Evolutionary conservation across 2,113 vertebrate species (phyloP).

Genomic region (Gopherus flavomarginatus): DNA sequence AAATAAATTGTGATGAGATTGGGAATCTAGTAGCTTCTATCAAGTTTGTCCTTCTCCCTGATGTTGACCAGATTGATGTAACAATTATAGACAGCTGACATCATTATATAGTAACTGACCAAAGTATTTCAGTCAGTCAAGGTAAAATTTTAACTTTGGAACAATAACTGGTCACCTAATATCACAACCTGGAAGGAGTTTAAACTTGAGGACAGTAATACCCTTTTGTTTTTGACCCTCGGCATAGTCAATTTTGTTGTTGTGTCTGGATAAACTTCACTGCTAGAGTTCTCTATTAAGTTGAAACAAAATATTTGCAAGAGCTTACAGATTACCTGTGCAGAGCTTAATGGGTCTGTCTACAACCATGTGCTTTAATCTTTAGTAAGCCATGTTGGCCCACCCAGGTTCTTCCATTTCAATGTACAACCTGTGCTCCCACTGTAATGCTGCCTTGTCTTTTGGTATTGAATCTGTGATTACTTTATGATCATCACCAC

Average conservation of each 20-base stretch:
- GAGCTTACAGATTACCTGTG: background rate
- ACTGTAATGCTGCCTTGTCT: background rate
- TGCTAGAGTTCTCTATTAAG: constrained; percentile 47
- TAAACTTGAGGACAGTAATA: constrained; percentile 60
- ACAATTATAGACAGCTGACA: background rate
- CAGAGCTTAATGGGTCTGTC: background rate
- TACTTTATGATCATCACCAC: background rate
- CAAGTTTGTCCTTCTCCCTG: background rate
- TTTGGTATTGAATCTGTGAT: background rate
- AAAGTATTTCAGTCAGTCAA: no score
- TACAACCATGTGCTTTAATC: background rate
- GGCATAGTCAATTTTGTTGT: constrained; percentile 49
- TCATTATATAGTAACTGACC: no score
- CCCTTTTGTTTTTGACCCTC: constrained; percentile 69
- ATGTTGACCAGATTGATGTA: fast-evolving
- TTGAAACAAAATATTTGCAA: constrained; percentile 30
- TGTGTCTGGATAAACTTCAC: background rate
- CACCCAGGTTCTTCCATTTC: no score
- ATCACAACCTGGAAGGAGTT: no score
- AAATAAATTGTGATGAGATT: background rate
- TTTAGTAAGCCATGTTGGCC: background rate
- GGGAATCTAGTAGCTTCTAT: background rate
- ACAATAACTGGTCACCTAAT: no score
- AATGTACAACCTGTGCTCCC: background rate
- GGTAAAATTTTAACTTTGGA: no score